phyloP scores from a whole-genome alignment of 2,113 vertebrate species.

The Anhinga anhinga region DNA sequence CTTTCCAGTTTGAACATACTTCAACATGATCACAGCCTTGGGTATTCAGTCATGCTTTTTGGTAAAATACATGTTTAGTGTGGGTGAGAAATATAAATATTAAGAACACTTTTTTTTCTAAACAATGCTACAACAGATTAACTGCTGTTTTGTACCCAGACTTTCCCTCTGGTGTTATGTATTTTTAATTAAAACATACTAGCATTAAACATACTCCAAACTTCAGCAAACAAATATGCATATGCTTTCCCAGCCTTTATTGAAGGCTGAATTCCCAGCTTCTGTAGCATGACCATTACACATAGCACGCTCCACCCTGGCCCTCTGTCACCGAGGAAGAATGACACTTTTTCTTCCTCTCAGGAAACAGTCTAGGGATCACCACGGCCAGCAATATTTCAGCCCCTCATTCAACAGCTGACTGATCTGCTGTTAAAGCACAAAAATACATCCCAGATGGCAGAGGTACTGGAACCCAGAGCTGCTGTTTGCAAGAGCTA shows the following conservation, averaged over 20 bases:
- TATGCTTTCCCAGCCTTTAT: neutral
- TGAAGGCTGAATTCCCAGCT: neutral
- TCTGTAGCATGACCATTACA: neutral
- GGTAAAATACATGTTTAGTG: neutral
- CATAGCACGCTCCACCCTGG: rapidly evolving
- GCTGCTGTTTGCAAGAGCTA: neutral
- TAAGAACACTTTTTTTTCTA: neutral
- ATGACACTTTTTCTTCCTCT: neutral
- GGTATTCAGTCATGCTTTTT: neutral
- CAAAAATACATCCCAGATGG: neutral
- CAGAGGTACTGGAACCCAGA: neutral
- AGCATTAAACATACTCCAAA: neutral
- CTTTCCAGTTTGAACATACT: neutral
- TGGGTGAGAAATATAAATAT: neutral
- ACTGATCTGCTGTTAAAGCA: neutral
- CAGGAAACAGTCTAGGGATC: neutral
- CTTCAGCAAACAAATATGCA: neutral
- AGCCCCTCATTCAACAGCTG: neutral
- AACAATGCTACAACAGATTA: neutral
- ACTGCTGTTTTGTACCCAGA: neutral
- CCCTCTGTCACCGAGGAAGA: neutral
- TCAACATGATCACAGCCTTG: neutral
- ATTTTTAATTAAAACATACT: neutral
- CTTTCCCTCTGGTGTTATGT: neutral
- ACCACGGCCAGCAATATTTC: neutral